Evolutionary conservation across 2,797 vertebrate genomes (phyloP).

Genomic region (Characodon lateralis): DNA sequence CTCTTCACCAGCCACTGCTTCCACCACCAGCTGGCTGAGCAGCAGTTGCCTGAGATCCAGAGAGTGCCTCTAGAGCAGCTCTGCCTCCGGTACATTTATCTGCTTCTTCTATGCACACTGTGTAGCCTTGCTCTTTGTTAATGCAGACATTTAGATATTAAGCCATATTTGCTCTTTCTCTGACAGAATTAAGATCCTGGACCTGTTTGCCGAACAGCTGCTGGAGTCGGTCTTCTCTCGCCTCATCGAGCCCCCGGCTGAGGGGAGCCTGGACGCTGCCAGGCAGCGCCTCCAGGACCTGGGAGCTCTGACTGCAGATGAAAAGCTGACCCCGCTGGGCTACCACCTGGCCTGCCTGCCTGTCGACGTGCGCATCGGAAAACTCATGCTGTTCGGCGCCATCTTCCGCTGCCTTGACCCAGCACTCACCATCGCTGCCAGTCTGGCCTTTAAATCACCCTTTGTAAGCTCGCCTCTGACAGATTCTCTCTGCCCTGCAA

Average conservation of each 20-base stretch:
- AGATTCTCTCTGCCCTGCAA: neutral
- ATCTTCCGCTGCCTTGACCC: constrained; percentile 98
- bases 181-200: constrained; percentile 94
- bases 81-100: constrained; percentile 86
- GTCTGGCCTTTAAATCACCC: constrained; percentile 91
- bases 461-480: constrained; percentile 71
- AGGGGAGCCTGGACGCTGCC: constrained; percentile 85
- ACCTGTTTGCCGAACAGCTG: constrained; percentile 85
- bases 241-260: constrained; percentile 90
- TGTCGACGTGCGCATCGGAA: constrained; percentile 96
- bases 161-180: neutral
- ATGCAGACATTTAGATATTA: neutral
- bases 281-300: constrained; percentile 90
- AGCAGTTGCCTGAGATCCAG: constrained; percentile 96
- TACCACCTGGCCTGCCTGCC: constrained; percentile 97
- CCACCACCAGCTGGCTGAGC: constrained; percentile 87
- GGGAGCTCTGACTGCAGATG: constrained; percentile 89
- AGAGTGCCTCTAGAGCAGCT: constrained; percentile 95
- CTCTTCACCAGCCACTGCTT: constrained; percentile 96
- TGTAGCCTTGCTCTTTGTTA: constrained; percentile 9
- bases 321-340: constrained; percentile 93
- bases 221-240: constrained; percentile 89
- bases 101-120: neutral
- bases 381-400: constrained; percentile 96
- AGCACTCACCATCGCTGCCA: constrained; percentile 95